Evolutionary conservation across 2,888 invertebrate genomes (phyloP), one percentile per base, ranked within the genome.

Genomic region (Tipula confusa): DNA sequence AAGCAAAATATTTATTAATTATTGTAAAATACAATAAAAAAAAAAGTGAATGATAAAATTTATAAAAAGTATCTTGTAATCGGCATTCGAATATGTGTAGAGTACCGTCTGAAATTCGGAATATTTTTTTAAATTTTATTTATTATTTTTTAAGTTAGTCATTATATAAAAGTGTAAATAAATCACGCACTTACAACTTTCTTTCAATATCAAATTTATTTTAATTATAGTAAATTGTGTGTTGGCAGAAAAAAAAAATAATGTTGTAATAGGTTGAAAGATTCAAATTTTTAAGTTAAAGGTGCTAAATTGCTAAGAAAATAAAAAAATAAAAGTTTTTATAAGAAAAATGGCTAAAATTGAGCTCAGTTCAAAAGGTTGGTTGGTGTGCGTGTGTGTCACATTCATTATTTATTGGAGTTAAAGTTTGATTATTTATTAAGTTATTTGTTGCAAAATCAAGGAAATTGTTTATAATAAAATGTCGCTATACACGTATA

Each of bases 161-260:
- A 64, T 24, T 64, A n/a, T n/a, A n/a, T n/a, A 64, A 64, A 64
- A 64, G 64, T 64, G 64, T 64, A 64, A 64, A 64, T 64, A 64
- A 64, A 24, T 18, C 18, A 64, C 24, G 7, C 64, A 64, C 1
- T 24, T 64, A 64, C 18, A 18, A 64, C 64, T 48, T 18, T 48
- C 18, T 7, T 18, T 48, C 18, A 24, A 64, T n/a, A n/a, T n/a
- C n/a, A n/a, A n/a, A n/a, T n/a, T 24, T 24, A 64, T 9, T 18
- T 24, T 6, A 64, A 64, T 24, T 24, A 18, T 24, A n/a, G n/a
- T n/a, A 64, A 24, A 24, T 33, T 33, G 6, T 33, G 48, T 48
- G 48, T 9, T 48, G 18, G 15, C 18, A 4, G 1, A 64, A 64
- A 64, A n/a, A n/a, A n/a, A n/a, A n/a, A n/a, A n/a, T n/a, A n/a